phyloP scores from a whole-genome alignment of 1,140 invertebrate species.

The Araneus ventricosus region DNA sequence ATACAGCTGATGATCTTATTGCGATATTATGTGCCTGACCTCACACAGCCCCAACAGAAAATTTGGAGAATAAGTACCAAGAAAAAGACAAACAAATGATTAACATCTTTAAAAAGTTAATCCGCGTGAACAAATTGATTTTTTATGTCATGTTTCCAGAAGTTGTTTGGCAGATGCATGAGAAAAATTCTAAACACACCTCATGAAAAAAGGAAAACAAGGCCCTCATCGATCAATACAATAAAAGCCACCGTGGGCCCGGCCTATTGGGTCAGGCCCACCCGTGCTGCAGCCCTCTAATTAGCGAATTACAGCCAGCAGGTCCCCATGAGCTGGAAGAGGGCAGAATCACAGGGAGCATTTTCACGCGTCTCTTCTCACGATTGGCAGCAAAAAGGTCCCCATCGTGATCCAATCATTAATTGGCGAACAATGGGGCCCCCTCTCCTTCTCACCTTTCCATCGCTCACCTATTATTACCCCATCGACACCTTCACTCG shows the following conservation, averaged over 20 bases:
- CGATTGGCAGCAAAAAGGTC: background rate
- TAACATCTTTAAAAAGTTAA: too few species aligned
- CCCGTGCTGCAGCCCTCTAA: slow-evolving; percentile 27
- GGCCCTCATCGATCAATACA: background rate
- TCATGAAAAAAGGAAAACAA: background rate
- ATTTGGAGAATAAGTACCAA: too few species aligned
- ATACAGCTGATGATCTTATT: too few species aligned
- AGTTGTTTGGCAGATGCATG: background rate
- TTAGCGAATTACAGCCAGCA: slow-evolving; percentile 40
- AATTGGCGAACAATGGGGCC: slow-evolving; percentile 46
- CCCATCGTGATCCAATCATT: slow-evolving; percentile 43
- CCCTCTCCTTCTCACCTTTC: background rate
- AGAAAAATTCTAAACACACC: background rate
- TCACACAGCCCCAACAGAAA: too few species aligned
- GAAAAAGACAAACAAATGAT: too few species aligned
- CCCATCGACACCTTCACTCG: slow-evolving; percentile 30
- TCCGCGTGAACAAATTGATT: too few species aligned
- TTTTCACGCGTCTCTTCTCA: slow-evolving; percentile 62
- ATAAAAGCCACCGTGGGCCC: slow-evolving; percentile 11
- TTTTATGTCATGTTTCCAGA: background rate
- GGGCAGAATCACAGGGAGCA: background rate
- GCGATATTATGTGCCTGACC: too few species aligned
- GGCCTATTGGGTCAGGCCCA: background rate
- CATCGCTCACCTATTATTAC: slow-evolving; percentile 22
- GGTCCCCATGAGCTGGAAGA: background rate